These are phyloP conservation scores for Andrena bicolor DNA, from an alignment of 2,888 invertebrate species.

Conservation along the genomic window DNA sequence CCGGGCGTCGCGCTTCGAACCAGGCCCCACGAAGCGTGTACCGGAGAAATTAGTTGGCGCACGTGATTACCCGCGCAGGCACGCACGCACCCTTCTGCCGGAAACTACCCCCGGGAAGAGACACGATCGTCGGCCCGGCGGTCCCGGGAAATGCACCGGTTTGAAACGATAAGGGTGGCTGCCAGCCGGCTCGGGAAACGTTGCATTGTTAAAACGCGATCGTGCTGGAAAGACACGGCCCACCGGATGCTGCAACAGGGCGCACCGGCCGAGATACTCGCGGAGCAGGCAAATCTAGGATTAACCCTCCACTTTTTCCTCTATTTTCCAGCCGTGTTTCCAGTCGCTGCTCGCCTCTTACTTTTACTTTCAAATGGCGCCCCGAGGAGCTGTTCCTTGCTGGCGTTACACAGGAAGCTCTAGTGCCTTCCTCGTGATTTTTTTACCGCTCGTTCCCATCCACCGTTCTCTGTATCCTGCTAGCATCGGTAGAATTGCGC, in stretches of 20 bases:
- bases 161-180: conserved; percentile 41
- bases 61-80: conserved; percentile 76
- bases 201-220: conserved; percentile 23
- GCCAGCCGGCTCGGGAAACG: background rate
- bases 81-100: conserved; percentile 73
- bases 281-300: background rate
- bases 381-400: background rate
- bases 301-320: background rate
- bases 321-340: background rate
- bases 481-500: background rate
- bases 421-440: background rate
- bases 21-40: conserved; percentile 59
- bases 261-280: background rate
- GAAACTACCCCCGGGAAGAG: conserved; percentile 39
- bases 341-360: background rate
- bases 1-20: conserved; percentile 41
- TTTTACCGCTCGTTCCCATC: background rate
- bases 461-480: background rate
- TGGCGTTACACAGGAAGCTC: background rate
- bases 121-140: conserved; percentile 33
- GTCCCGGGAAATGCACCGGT: conserved; percentile 27
- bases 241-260: background rate
- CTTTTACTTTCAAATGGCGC: conserved; percentile 12
- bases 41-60: conserved; percentile 77
- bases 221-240: background rate